These are phyloP conservation scores for Chitala chitala DNA, from an alignment of 2,113 vertebrate genomes.

Conservation along the genomic window DNA sequence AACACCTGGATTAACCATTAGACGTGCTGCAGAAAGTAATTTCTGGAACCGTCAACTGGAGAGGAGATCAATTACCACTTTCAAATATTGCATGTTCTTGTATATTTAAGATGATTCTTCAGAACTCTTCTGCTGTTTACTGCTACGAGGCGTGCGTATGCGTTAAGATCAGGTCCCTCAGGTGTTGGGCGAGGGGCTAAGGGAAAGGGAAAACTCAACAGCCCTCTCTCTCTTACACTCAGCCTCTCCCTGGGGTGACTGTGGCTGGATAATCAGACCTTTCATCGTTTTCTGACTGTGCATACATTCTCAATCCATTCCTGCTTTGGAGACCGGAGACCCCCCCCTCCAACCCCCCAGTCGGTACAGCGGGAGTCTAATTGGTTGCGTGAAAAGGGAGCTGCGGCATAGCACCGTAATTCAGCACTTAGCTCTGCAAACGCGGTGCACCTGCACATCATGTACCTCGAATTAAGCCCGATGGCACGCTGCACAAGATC, in stretches of 20 bases:
- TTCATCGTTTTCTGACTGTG: neutral
- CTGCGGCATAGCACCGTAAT: too few species aligned
- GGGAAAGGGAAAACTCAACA: neutral
- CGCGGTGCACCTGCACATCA: neutral
- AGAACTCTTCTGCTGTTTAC: neutral
- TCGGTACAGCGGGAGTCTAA: neutral
- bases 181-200: neutral
- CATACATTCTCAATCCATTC: neutral
- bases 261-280: neutral
- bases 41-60: neutral
- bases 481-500: neutral
- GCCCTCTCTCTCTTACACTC: neutral
- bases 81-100: neutral
- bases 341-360: neutral
- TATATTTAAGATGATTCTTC: too few species aligned
- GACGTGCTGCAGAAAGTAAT: neutral
- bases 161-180: neutral
- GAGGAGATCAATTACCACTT: neutral
- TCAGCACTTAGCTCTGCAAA: too few species aligned
- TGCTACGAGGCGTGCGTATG: neutral
- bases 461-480: neutral
- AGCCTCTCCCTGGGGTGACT: neutral
- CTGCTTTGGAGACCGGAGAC: neutral
- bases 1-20: neutral
- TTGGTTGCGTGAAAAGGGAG: neutral